Conservation (phyloP, 1,140 invertebrate species). For the Heterodera carotae region DNA sequence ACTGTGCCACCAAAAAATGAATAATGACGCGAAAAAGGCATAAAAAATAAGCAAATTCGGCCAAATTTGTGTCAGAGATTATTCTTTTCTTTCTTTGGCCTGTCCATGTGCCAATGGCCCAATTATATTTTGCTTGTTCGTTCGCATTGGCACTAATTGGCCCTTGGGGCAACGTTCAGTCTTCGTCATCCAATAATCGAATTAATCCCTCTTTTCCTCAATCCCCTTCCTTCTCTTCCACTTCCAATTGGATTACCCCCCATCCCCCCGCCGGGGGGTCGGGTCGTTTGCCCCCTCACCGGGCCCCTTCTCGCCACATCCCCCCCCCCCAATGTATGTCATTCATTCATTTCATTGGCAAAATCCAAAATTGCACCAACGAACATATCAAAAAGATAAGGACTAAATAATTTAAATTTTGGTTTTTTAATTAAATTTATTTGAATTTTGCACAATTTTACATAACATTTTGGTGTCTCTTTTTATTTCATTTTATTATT, state of each 20-base stretch:
- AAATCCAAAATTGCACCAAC: neutral
- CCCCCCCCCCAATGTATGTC: constrained; percentile 1
- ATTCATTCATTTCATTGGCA: neutral
- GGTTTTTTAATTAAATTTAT: no score
- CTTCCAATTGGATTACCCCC: constrained; percentile 11
- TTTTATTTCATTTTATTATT: no score
- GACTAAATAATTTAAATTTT: no score
- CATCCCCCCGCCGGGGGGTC: no score
- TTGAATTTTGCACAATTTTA: no score
- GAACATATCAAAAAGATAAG: neutral
- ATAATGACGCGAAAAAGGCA: neutral
- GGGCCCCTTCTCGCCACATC: no score
- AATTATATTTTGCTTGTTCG: constrained; percentile 2
- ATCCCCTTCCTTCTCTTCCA: neutral
- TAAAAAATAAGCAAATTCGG: no score
- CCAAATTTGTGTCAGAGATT: no score
- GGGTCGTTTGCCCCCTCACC: no score
- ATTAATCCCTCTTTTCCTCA: constrained; percentile 5
- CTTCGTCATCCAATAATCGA: neutral
- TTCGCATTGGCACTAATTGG: neutral
- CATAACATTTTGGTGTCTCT: no score
- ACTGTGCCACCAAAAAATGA: neutral
- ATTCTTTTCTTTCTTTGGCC: neutral
- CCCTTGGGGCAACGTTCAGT: neutral
- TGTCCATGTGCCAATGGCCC: neutral